Percentiles rank a stretch among this genome's conserved stretches.
phyloP scores from a whole-genome alignment of 2,113 vertebrate species.

The Mesoclemmys tuberculata region DNA sequence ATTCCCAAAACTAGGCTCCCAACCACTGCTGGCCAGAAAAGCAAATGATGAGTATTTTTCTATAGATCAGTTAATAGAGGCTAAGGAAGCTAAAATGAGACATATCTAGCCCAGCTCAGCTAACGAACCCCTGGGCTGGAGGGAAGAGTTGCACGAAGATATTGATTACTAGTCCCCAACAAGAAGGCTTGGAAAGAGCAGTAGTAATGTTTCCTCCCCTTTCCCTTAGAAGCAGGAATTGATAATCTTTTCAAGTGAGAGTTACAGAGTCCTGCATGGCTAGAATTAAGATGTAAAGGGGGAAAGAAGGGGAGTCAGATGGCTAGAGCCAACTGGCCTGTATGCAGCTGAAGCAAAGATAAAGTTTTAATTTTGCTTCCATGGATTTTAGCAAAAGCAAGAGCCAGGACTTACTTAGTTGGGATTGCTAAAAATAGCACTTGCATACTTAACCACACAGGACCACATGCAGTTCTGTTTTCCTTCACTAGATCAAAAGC shows the following conservation, averaged over 20 bases:
- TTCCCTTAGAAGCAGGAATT: slow-evolving; percentile 28
- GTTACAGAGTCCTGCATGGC: slow-evolving; percentile 26
- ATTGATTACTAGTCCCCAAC: not conserved
- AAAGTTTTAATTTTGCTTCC: slow-evolving; percentile 67
- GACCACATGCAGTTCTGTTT: slow-evolving; percentile 74
- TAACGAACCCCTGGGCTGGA: not conserved
- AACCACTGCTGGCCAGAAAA: not conserved
- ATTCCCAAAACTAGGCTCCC: not conserved
- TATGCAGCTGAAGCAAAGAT: slow-evolving; percentile 32
- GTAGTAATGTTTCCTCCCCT: not conserved
- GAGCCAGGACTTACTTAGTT: slow-evolving; percentile 65
- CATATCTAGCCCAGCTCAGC: not conserved
- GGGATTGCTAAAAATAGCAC: slow-evolving; percentile 74
- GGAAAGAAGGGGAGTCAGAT: not conserved
- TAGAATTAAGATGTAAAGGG: slow-evolving; percentile 16
- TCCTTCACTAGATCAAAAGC: slow-evolving; percentile 75
- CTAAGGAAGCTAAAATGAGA: not conserved
- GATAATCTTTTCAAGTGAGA: slow-evolving; percentile 43
- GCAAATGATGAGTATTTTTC: not conserved
- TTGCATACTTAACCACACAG: slow-evolving; percentile 72
- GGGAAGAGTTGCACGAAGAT: slow-evolving; percentile 9
- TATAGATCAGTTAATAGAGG: not conserved
- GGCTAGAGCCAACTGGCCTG: slow-evolving; percentile 44
- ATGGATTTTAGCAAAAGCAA: slow-evolving; percentile 64
- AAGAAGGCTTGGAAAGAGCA: not conserved